These are phyloP conservation scores for Bujurquina vittata DNA, from an alignment of 2,113 vertebrate genomes.

Conservation along the genomic window DNA sequence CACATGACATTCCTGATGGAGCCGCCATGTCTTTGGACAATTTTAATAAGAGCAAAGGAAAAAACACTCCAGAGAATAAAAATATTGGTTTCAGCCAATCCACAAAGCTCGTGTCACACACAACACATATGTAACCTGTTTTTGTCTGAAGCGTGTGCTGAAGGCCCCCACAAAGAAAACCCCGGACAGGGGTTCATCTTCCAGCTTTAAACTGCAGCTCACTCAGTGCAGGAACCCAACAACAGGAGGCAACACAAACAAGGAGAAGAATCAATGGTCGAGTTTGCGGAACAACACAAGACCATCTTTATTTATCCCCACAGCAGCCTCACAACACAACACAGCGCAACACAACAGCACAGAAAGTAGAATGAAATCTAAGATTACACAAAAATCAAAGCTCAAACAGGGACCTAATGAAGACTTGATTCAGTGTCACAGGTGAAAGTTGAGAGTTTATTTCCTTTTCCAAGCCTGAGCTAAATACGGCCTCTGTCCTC, in stretches of 20 bases:
- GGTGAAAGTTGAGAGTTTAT: neutral
- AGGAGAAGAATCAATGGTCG: neutral
- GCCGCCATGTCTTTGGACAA: neutral
- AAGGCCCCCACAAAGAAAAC: neutral
- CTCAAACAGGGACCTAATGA: too few relatives aligned
- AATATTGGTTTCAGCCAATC: rapidly evolving
- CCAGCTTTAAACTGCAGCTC: too few relatives aligned
- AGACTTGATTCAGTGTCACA: neutral
- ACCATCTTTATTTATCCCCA: neutral
- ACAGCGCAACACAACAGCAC: neutral
- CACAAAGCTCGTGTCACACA: neutral
- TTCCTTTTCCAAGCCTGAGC: neutral
- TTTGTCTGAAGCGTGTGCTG: neutral
- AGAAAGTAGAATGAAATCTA: neutral
- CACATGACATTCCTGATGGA: neutral
- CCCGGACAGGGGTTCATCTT: rapidly evolving
- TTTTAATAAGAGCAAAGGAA: neutral
- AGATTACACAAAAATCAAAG: too few relatives aligned
- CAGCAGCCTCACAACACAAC: neutral
- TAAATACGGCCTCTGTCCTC: too few relatives aligned
- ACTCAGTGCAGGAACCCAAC: too few relatives aligned
- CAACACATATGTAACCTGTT: neutral
- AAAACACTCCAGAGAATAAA: neutral
- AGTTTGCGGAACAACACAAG: neutral
- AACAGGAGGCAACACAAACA: too few relatives aligned